phyloP scores from a whole-genome alignment of 2,113 vertebrate species.

The Chascanopsetta lugubris region DNA sequence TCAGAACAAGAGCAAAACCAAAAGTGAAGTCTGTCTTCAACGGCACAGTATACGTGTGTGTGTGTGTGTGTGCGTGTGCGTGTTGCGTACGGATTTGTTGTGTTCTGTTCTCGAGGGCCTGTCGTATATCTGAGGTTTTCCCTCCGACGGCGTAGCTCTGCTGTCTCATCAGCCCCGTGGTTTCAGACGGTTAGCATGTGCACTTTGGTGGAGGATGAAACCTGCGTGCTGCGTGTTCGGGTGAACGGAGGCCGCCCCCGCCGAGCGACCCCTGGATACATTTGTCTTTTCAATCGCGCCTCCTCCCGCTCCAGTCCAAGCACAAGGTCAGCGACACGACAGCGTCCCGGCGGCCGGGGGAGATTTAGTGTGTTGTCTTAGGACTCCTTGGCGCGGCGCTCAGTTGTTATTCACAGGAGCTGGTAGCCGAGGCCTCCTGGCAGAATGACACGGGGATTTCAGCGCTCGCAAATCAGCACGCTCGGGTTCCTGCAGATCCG shows the following conservation, averaged over 20 bases:
- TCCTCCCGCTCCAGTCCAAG: constrained; percentile 3
- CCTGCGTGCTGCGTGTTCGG: constrained; percentile 5
- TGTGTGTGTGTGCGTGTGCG: background rate
- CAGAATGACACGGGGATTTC: constrained; percentile 1
- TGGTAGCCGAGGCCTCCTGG: background rate
- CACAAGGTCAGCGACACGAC: constrained; percentile 17
- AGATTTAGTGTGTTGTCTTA: constrained; percentile 22
- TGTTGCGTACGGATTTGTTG: constrained; percentile 4
- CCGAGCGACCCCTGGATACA: constrained; percentile 3
- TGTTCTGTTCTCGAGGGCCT: constrained; percentile 8
- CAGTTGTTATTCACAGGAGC: constrained; percentile 6
- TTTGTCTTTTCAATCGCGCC: constrained; percentile 12
- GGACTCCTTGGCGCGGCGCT: background rate
- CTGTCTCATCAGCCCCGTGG: constrained; percentile 7
- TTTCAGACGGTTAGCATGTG: background rate
- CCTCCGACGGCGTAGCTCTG: background rate
- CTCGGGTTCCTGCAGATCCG: no score
- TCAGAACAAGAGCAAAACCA: constrained; percentile 3
- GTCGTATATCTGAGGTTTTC: constrained; percentile 3
- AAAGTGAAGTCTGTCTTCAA: background rate
- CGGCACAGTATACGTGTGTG: constrained; percentile 1
- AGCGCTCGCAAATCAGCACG: constrained; percentile 14
- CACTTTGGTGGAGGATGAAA: constrained; percentile 2
- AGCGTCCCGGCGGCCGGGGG: background rate
- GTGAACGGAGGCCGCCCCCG: constrained; percentile 3